phyloP scores from a whole-genome alignment of 2,888 invertebrate genomes.

The Mongoloraphidia duomilia region DNA sequence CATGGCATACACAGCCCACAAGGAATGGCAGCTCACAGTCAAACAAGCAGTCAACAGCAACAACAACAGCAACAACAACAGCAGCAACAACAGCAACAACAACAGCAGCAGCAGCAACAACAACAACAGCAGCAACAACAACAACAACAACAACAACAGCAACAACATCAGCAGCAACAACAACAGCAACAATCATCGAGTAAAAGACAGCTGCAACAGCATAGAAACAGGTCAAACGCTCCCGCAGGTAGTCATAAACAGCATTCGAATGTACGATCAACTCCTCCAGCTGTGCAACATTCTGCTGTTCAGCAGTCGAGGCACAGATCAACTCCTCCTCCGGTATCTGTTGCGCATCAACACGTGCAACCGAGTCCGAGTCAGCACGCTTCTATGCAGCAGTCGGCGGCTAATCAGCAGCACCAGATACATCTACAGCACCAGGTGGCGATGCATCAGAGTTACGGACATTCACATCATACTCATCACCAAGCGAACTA shows the following conservation, averaged over 20 bases:
- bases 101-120: conserved; percentile 20
- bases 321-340: conserved; percentile 27
- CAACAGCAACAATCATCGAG: conserved; percentile 23
- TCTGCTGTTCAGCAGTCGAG: conserved; percentile 20
- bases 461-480: conserved; percentile 25
- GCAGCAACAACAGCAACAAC: conserved; percentile 20
- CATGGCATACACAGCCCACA: conserved; percentile 33
- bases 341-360: conserved; percentile 22
- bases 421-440: conserved; percentile 28
- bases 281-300: conserved; percentile 25
- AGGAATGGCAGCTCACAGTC: conserved; percentile 24
- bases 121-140: conserved; percentile 12
- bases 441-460: conserved; percentile 28
- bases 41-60: conserved; percentile 25
- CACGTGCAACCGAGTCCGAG: conserved; percentile 17
- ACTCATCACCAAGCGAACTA: conserved; percentile 34
- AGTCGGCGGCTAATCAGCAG: conserved; percentile 19
- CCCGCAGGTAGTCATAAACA: conserved; percentile 24
- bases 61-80: conserved; percentile 23
- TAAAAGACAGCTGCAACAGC: conserved; percentile 10
- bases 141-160: conserved; percentile 15
- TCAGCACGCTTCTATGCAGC: conserved; percentile 6
- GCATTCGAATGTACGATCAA: conserved; percentile 22
- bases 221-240: conserved; percentile 22
- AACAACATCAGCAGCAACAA: conserved; percentile 20